These are phyloP conservation scores for Psococerastis gibbosa DNA, from an alignment of 2,888 invertebrate genomes.

Conservation along the genomic window DNA sequence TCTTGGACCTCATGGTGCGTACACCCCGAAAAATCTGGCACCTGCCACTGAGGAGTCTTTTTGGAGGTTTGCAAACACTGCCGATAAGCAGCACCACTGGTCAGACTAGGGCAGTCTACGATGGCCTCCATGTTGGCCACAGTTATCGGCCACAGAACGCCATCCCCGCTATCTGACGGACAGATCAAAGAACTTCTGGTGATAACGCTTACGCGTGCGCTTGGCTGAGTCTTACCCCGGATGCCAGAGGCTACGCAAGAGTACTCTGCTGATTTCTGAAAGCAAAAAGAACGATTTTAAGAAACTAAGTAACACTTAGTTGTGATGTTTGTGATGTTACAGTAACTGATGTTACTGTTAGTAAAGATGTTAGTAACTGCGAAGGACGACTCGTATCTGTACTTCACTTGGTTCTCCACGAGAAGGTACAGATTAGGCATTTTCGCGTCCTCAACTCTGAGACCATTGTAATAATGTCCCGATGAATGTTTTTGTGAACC, in stretches of 20 bases:
- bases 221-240: slow-evolving; percentile 21
- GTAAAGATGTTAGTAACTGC: too few relatives aligned
- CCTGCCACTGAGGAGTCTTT: slow-evolving; percentile 50
- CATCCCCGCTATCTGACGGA: slow-evolving; percentile 30
- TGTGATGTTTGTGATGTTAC: too few relatives aligned
- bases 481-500: too few relatives aligned
- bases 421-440: too few relatives aligned
- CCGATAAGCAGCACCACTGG: slow-evolving; percentile 29
- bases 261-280: slow-evolving; percentile 56
- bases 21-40: slow-evolving; percentile 58
- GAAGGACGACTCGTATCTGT: too few relatives aligned
- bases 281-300: slow-evolving; percentile 15
- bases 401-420: too few relatives aligned
- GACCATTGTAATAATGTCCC: too few relatives aligned
- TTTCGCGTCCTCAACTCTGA: too few relatives aligned
- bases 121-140: slow-evolving; percentile 49
- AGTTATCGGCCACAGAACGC: slow-evolving; percentile 43
- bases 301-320: too few relatives aligned
- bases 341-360: too few relatives aligned
- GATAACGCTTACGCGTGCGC: slow-evolving; percentile 45
- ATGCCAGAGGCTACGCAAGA: slow-evolving; percentile 43
- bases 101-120: slow-evolving; percentile 16
- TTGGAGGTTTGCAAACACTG: slow-evolving; percentile 38
- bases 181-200: slow-evolving; percentile 35
- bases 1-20: slow-evolving; percentile 40